These are phyloP conservation scores for Apteryx mantelli DNA, from an alignment of 2,113 vertebrate genomes.

Conservation along the genomic window DNA sequence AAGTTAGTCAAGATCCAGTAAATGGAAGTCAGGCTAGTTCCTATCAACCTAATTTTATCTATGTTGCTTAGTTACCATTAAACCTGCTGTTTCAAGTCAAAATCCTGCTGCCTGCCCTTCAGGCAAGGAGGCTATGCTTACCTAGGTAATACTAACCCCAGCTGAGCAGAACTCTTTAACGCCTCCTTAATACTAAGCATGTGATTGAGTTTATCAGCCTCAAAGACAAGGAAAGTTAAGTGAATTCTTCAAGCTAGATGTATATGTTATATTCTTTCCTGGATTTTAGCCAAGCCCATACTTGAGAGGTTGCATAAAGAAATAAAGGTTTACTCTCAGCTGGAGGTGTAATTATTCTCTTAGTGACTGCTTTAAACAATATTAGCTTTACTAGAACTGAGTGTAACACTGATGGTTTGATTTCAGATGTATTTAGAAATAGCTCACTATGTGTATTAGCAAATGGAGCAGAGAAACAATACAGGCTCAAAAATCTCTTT, in stretches of 20 bases:
- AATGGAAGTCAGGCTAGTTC: no score
- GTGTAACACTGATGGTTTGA: neutral
- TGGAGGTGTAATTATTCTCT: no score
- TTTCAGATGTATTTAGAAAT: no score
- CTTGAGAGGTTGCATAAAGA: neutral
- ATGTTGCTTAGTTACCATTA: neutral
- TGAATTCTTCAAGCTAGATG: neutral
- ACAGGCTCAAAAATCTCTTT: neutral
- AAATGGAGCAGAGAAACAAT: neutral
- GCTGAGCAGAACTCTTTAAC: neutral
- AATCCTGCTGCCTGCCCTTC: neutral
- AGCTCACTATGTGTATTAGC: neutral
- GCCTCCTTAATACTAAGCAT: neutral
- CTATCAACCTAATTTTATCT: no score
- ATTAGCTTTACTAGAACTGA: no score
- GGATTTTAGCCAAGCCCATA: neutral
- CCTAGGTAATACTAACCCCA: neutral
- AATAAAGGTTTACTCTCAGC: no score
- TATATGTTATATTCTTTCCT: neutral
- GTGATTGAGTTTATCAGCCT: neutral
- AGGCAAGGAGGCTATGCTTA: neutral
- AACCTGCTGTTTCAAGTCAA: neutral
- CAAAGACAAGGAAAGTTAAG: neutral
- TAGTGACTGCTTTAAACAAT: no score
- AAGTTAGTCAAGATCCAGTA: no score